Conservation (phyloP, 2,113 vertebrate species). For the Brachypteracias leptosomus region DNA sequence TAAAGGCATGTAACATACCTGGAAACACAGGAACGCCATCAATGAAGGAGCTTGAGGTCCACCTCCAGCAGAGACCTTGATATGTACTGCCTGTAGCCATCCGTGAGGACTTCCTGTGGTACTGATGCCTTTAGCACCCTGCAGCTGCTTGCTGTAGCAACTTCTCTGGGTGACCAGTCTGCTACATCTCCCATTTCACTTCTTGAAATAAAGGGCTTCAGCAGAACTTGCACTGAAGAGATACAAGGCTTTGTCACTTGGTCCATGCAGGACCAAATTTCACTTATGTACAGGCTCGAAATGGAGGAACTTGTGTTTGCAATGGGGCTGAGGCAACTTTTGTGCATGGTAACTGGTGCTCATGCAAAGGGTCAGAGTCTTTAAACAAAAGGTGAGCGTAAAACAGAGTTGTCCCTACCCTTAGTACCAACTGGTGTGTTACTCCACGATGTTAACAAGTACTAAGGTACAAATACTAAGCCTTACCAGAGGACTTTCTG, state of each 20-base stretch:
- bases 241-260: background rate
- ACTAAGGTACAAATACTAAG: background rate
- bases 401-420: background rate
- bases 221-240: background rate
- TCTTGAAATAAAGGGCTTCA: background rate
- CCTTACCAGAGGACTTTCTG: background rate
- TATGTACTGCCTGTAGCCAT: background rate
- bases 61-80: background rate
- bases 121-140: background rate
- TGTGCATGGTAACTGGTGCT: background rate
- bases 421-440: background rate
- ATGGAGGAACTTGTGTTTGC: background rate
- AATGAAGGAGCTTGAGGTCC: background rate
- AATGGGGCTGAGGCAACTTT: background rate
- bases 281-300: background rate
- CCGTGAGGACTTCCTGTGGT: background rate
- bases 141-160: background rate
- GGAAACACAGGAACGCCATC: background rate
- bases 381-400: background rate
- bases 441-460: background rate
- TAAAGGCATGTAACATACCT: background rate
- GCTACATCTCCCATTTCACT: background rate
- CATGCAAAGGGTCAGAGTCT: background rate
- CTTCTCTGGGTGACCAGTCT: background rate
- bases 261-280: background rate